These are phyloP conservation scores for Psittacula echo DNA, from an alignment of 2,797 vertebrate species.

Conservation along the genomic window DNA sequence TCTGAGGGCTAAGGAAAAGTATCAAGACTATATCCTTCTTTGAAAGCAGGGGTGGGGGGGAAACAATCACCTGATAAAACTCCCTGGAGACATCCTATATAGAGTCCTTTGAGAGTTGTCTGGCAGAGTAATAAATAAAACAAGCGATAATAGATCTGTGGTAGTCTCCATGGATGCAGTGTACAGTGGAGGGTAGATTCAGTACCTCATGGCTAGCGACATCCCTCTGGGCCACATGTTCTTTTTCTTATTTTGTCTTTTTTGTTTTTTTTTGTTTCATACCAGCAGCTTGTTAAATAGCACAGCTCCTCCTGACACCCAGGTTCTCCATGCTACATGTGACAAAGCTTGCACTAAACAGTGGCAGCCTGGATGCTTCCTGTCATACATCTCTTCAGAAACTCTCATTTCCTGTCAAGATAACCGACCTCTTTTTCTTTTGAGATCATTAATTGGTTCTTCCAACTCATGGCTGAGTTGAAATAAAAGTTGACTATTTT, in stretches of 20 bases:
- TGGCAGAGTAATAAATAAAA: conserved; percentile 48
- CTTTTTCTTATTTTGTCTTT: not conserved
- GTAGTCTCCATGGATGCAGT: conserved; percentile 40
- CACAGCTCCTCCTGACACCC: not conserved
- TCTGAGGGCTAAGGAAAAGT: not conserved
- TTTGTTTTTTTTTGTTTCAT: not conserved
- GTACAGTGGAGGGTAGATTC: not conserved
- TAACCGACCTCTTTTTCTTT: not conserved
- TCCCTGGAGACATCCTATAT: conserved; percentile 1
- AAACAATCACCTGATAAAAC: not conserved
- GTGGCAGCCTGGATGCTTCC: not conserved
- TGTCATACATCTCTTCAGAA: conserved; percentile 20
- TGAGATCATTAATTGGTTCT: not conserved
- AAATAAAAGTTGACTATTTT: not conserved
- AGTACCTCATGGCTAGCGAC: not conserved
- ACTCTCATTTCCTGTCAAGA: conserved; percentile 24
- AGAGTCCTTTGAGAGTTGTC: conserved; percentile 16
- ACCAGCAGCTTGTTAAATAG: not conserved
- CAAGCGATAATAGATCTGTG: conserved; percentile 40
- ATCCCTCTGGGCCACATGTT: not conserved
- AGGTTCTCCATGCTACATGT: not conserved
- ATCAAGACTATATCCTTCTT: not conserved
- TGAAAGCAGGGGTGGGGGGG: not conserved
- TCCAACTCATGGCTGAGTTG: not conserved
- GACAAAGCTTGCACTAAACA: not conserved